Base-by-base conservation (phyloP, 2,113 vertebrate genomes). In the Atherinomorus stipes region DNA sequence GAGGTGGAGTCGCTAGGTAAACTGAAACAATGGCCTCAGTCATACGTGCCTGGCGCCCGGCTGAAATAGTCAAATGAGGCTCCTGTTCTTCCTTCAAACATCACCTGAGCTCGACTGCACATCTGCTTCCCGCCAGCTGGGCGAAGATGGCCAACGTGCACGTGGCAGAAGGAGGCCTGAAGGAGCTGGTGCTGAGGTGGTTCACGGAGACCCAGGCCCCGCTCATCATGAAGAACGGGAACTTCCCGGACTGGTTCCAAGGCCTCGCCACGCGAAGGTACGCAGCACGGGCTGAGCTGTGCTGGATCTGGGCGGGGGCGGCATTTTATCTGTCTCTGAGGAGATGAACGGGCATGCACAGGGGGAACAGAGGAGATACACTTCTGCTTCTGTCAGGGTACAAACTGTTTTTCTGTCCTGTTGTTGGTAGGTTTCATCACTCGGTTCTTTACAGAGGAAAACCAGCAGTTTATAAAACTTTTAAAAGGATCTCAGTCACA, bases 221-320 rank as follows among this genome's bases (percentile, higher is more conserved):
- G 0, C 83, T 92, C 54, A 40, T 97, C 68, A 58, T 92, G 7
- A 75, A 88, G 58, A 12, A 89, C 0, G 95, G 95, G 9, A 88
- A 86, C 44, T 94, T 96, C 78, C 96, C 96, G 0, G 9, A 58
- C 54, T 98, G 97, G 96, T 97, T 98, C 81, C 95, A 95, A 0
- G 96, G 97, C 68, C 96, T 96, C 66, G 80, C 94, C 54, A 90
- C 92, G 13, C 90, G 96, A 52, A 94, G 90, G 96, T 96, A 93
- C 95, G 96, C 19, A 11, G 28, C 11, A 45, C 12, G 37, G 6
- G 28, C 19, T 22, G 3, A 64, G 7, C 12, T 16, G 4, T 16
- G 21, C 15, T 34, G 26, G 0, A 31, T 25, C 45, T 0, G 19
- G 15, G n/a, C 12, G 47, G 44, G 34, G n/a, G 0, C 31, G 44